Evolutionary conservation across 2,113 vertebrate genomes (phyloP).

Genomic region (Callipepla californica): DNA sequence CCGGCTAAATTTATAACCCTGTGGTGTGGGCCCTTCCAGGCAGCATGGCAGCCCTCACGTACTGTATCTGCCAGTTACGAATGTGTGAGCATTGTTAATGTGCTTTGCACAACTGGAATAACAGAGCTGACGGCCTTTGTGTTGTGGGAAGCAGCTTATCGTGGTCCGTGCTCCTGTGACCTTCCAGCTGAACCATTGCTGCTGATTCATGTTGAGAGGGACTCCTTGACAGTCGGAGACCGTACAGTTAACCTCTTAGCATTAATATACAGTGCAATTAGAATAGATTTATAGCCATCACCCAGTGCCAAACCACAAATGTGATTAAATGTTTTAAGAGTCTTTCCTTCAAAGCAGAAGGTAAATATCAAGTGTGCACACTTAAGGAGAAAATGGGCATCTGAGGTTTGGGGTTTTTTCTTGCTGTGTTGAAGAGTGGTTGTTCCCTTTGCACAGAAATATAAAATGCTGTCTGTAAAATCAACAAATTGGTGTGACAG

Average conservation of each 20-base stretch:
- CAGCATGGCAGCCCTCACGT: conserved; percentile 27
- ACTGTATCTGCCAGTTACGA: conserved; percentile 19
- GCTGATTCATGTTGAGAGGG: conserved; percentile 48
- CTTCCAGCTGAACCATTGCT: conserved; percentile 25
- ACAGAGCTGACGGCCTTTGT: conserved; percentile 46
- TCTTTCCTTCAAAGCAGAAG: conserved; percentile 62
- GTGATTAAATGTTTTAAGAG: conserved; percentile 64
- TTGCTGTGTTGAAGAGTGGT: neutral
- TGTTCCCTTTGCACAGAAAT: neutral
- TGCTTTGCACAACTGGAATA: conserved; percentile 34
- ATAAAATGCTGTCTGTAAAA: neutral
- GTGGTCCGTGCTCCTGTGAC: neutral
- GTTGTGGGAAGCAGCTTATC: conserved; percentile 52
- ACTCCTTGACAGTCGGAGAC: conserved; percentile 15
- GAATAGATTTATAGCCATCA: conserved; percentile 50
- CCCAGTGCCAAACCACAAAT: conserved; percentile 55
- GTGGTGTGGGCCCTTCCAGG: neutral
- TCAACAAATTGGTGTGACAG: neutral
- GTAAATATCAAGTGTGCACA: neutral
- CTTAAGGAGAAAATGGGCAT: neutral
- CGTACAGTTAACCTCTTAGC: conserved; percentile 6
- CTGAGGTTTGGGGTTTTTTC: neutral
- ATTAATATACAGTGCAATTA: neutral
- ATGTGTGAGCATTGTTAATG: neutral
- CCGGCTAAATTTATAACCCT: neutral